Evolutionary conservation across 1,140 invertebrate genomes (phyloP), one percentile per base, ranked within the genome.

Genomic region (Drosophila kepulauana): DNA sequence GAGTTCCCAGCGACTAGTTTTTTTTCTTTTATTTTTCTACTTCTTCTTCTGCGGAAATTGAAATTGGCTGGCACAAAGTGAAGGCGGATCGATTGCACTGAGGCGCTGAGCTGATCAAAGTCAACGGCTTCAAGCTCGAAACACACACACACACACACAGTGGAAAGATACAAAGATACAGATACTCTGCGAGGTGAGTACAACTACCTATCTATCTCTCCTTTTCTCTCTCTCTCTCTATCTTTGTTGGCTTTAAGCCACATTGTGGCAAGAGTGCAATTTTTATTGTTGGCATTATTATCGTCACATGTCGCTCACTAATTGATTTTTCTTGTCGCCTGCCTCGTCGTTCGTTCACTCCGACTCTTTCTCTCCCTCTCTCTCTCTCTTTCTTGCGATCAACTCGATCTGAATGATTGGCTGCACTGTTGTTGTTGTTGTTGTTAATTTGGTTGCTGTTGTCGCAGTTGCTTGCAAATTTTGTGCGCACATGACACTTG

Each of bases 241-340:
- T 25, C 20, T 25, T 25, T 25, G 20, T 30, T 48, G 65, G 30
- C 10, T 62, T 48, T 28, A 5, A 25, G 49, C 52, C 48, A 63
- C 28, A 59, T 46, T 59, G 54, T 63, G 45, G 68, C 54, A 46
- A 56, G 46, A 57, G 56, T 77, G 85, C 81, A 79, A 85, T 79
- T 91, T 91, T 86, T 90, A 90, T 90, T 86, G 85, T 89, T 89
- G 79, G 82, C 81, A 87, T 81, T 89, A 92, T 92, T 92, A 91
- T 92, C 91, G 91, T 91, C 91, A 92, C 61, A 92, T 82, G 91
- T 92, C 91, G 85, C 79, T 92, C 91, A 81, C 91, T 92, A 92
- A 92, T 92, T 92, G 91, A 92, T 92, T 92, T 92, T 92, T 90
- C 91, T 88, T 92, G 91, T 92, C 90, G 91, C 82, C 82, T 91